Base-by-base conservation (phyloP, 2,113 vertebrate genomes). In the Microtus oregoni region DNA sequence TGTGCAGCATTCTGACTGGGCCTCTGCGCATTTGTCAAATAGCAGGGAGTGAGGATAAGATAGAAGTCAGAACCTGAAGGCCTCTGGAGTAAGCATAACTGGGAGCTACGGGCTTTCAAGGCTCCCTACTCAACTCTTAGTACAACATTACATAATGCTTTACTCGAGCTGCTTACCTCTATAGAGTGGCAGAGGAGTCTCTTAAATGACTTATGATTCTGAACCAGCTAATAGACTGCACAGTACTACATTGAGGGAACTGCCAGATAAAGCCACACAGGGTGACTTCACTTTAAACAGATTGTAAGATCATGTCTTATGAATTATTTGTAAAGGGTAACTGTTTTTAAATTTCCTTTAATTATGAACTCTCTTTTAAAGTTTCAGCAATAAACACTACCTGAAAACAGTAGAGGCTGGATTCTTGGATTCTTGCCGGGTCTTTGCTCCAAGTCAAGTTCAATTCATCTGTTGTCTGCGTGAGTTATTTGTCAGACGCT, bases 341-440 rank as follows among this genome's bases (percentile, higher is more conserved):
- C 30, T 78, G 47, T 38, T 91, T 94, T 44, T 13, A 38, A 55
- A 73, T 95, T 78, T 91, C 86, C 32, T 77, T 91, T 91, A 91
- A 93, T 65, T 85, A 38, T 52, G n/a, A 82, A 94, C 19, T 1
- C 3, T 7, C 3, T 88, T 72, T 82, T 92, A 55, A 86, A 77
- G 44, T 89, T 78, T 90, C 41, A 77, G 26, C 67, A 93, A 63
- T 73, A 70, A 52, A 83, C 50, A 68, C 4, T 50, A 67, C 15
- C 67, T 82, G 86, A 86, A 94, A 89, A 75, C 47, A 77, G 35
- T 55, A 92, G 91, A 88, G 76, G 30, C 10, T 79, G 6, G 52
- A 20, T 68, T 93, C 19, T 58, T 58, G 55, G 55, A 58, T 58
- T 47, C 10, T 55, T 67, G 26, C 26, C 61, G 87, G 70, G 32